Evolutionary conservation across 2,797 vertebrate species (phyloP).

Genomic region (Amazona finschi): DNA sequence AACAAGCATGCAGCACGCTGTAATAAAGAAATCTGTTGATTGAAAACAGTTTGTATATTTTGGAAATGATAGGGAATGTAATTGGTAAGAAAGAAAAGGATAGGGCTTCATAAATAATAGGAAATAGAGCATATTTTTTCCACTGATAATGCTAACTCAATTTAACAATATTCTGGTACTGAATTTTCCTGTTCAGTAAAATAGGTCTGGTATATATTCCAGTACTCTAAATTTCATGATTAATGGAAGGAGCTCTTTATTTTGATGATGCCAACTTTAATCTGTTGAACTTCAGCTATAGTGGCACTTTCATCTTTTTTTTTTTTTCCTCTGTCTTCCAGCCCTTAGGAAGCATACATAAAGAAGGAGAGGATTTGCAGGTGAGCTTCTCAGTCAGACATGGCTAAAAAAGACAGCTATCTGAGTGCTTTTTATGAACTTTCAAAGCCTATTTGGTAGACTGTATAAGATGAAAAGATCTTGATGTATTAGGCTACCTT

Average conservation of each 20-base stretch:
- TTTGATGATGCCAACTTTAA: constrained; percentile 47
- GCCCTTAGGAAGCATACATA: constrained; percentile 1
- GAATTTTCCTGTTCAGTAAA: constrained; percentile 72
- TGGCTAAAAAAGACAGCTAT: not conserved
- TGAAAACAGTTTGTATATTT: constrained; percentile 99
- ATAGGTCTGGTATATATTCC: constrained; percentile 63
- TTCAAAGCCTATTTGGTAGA: not conserved
- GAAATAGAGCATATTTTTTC: constrained; percentile 99
- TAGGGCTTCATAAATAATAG: constrained; percentile 97
- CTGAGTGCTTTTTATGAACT: constrained; percentile 29
- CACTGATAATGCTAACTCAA: constrained; percentile 81
- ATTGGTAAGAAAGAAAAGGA: constrained; percentile 98
- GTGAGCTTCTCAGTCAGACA: not conserved
- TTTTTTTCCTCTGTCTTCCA: not conserved
- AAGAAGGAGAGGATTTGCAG: constrained; percentile 31
- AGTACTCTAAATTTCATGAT: constrained; percentile 64
- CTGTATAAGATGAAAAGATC: not conserved
- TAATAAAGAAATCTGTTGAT: constrained; percentile 98
- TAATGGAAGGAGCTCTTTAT: constrained; percentile 68
- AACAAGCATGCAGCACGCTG: constrained; percentile 90
- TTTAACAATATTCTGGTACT: constrained; percentile 80
- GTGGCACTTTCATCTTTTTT: not conserved
- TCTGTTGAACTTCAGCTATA: constrained; percentile 50
- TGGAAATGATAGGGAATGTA: constrained; percentile 99
- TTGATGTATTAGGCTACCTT: not conserved